Conservation (phyloP, 2,888 invertebrate genomes). For the Autographa pulchrina region DNA sequence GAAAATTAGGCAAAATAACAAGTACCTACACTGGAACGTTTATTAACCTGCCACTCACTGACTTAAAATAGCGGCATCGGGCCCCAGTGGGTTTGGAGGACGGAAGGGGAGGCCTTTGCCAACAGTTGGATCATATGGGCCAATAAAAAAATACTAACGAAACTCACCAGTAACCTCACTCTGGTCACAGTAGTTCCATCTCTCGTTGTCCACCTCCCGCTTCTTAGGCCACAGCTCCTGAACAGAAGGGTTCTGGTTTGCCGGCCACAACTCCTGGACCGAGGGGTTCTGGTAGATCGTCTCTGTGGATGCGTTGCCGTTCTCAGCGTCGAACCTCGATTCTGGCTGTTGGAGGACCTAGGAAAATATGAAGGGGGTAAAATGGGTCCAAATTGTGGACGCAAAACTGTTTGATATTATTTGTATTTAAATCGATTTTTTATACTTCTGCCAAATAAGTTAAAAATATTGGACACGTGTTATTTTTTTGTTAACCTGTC, state of each 20-base stretch:
- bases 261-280: conserved; percentile 67
- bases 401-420: no score
- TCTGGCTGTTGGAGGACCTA: conserved; percentile 84
- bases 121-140: not conserved
- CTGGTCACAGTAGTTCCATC: conserved; percentile 57
- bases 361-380: not conserved
- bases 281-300: conserved; percentile 77
- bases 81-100: no score
- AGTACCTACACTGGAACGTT: no score
- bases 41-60: no score
- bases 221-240: conserved; percentile 67
- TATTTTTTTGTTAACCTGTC: no score
- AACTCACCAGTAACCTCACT: conserved; percentile 41
- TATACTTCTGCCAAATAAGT: no score
- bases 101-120: no score
- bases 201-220: conserved; percentile 49
- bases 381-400: no score
- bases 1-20: no score
- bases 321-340: conserved; percentile 73
- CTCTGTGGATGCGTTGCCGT: conserved; percentile 81
- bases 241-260: conserved; percentile 67
- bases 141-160: not conserved
- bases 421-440: no score
- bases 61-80: no score
- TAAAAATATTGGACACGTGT: no score